Evolutionary conservation across 2,113 vertebrate species (phyloP), one percentile per base, ranked within the genome.

Genomic region (Psettodes erumei): DNA sequence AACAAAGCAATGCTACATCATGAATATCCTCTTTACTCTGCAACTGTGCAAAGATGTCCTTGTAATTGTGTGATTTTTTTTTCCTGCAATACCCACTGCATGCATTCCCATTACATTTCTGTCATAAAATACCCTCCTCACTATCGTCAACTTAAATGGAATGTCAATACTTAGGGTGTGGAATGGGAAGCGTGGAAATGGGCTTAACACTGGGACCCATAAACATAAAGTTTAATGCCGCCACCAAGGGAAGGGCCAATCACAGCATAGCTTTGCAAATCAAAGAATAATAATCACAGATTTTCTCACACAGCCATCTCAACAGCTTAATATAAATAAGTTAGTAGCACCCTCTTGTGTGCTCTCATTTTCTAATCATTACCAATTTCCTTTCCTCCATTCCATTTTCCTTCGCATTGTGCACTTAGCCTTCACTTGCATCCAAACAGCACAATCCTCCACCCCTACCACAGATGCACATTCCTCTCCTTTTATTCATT

Each of bases 161-260:
- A 91, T 75, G 88, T 88, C 89, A 89, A 90, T 93, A 92, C 83
- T 85, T 85, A 85, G 87, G 47, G 67, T 80, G 77, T 86, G 82
- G 85, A 88, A 89, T 86, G 71, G 85, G 75, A 62, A 93, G 83
- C 72, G 63, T 91, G 91, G 77, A 92, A 93, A 91, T 92, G 88
- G 69, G 89, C 81, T 94, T 90, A 90, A 90, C 79, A 83, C 81
- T 69, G 81, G 78, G 85, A 79, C 77, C 77, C 76, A 83, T 91
- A 90, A 92, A 93, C 86, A 93, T 91, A 82, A 90, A 90, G 84
- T 87, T 86, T 81, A 92, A 86, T 86, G 82, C 79, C 45, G 13
- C 82, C 85, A 84, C 78, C 84, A 79, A 86, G 87, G 85, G 64
- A 79, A 66, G 68, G 70, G 78, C 85, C 85, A 88, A 85, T 84